phyloP scores from a whole-genome alignment of 2,888 invertebrate species.

The Drosophila hawaiiensis region DNA sequence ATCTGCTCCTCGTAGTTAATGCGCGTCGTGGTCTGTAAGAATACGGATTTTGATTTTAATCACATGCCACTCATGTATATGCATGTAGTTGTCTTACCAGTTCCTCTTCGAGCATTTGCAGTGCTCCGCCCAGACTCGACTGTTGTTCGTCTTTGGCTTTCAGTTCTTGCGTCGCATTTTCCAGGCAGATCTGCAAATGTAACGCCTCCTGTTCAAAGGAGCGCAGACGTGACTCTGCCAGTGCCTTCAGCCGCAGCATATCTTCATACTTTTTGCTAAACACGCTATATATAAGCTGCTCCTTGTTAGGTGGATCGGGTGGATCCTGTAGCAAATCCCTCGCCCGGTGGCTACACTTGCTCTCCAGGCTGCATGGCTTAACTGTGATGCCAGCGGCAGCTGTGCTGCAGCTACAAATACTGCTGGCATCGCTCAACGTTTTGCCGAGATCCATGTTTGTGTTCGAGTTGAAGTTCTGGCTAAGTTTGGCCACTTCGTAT shows the following conservation, averaged over 20 bases:
- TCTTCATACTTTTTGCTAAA: constrained; percentile 84
- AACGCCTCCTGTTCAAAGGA: constrained; percentile 85
- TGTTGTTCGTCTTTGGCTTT: constrained; percentile 87
- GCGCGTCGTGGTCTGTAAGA: constrained; percentile 86
- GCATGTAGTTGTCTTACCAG: constrained; percentile 82
- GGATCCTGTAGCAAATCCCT: constrained; percentile 72
- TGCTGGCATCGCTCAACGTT: constrained; percentile 41
- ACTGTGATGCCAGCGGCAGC: constrained; percentile 83
- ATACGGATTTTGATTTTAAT: neutral
- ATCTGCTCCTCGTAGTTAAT: constrained; percentile 89
- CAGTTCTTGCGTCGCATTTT: constrained; percentile 86
- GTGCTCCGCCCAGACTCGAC: constrained; percentile 85
- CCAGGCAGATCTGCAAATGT: constrained; percentile 86
- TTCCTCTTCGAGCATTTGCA: constrained; percentile 89
- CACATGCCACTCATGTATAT: fast-evolving
- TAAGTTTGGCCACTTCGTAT: constrained; percentile 88
- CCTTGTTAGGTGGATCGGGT: constrained; percentile 73
- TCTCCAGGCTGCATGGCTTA: constrained; percentile 62
- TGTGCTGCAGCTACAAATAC: constrained; percentile 78
- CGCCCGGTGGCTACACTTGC: constrained; percentile 57
- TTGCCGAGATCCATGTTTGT: constrained; percentile 58
- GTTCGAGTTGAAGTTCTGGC: constrained; percentile 75
- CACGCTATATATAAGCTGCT: constrained; percentile 83
- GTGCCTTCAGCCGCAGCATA: constrained; percentile 81
- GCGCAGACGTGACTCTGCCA: constrained; percentile 82